phyloP scores from a whole-genome alignment of 2,888 invertebrate species.

The Zygaena filipendulae region DNA sequence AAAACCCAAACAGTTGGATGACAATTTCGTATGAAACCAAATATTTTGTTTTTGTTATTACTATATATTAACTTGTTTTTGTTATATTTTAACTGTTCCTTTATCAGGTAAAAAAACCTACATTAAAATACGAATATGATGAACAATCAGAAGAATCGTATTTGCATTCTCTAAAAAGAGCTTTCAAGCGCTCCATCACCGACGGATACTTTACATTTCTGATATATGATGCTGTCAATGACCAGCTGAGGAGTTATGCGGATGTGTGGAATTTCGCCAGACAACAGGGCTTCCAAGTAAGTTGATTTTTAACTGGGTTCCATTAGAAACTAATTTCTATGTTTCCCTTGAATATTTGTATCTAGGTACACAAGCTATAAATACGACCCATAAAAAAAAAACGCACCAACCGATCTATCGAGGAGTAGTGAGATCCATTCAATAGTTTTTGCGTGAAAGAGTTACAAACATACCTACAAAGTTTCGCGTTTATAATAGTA shows the following conservation, averaged over 20 bases:
- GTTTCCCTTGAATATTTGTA: slow-evolving; percentile 1
- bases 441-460: too few relatives aligned
- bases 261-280: slow-evolving; percentile 91
- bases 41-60: too few relatives aligned
- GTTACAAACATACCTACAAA: too few relatives aligned
- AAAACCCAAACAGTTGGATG: too few relatives aligned
- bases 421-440: too few relatives aligned
- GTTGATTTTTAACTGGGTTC: slow-evolving; percentile 16
- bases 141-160: slow-evolving; percentile 85
- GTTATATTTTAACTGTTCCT: too few relatives aligned
- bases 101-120: slow-evolving; percentile 68
- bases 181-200: slow-evolving; percentile 89
- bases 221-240: slow-evolving; percentile 92
- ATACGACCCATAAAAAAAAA: too few relatives aligned
- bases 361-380: not conserved
- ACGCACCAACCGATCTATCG: too few relatives aligned
- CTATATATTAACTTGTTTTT: not conserved
- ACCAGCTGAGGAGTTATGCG: slow-evolving; percentile 82
- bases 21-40: too few relatives aligned
- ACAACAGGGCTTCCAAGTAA: slow-evolving; percentile 85
- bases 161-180: slow-evolving; percentile 82
- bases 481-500: too few relatives aligned
- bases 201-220: slow-evolving; percentile 94
- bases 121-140: slow-evolving; percentile 91
- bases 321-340: too few relatives aligned